Percentiles rank a stretch among this genome's conserved stretches.
phyloP scores from a whole-genome alignment of 2,113 vertebrate genomes.

The Nycticebus coucang region DNA sequence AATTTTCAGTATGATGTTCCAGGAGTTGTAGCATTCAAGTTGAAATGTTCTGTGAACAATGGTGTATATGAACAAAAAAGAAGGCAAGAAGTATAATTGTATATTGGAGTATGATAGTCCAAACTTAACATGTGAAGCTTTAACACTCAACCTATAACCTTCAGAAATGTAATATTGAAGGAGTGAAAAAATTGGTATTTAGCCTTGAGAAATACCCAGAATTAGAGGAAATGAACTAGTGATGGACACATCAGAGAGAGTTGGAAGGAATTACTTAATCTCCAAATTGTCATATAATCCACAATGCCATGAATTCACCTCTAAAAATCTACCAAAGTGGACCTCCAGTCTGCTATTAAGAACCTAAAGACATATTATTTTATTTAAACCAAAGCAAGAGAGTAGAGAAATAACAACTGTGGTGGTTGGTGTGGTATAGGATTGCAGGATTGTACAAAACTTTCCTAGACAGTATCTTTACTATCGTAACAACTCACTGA shows the following conservation, averaged over 20 bases:
- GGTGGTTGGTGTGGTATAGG: neutral
- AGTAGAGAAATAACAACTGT: neutral
- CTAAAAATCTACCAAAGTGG: neutral
- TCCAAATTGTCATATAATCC: neutral
- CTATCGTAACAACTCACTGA: neutral
- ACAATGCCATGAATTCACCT: neutral
- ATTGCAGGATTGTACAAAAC: neutral
- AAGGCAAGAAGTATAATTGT: neutral
- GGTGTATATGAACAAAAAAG: neutral
- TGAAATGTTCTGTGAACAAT: neutral
- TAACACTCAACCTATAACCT: conserved; percentile 16
- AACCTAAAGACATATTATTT: conserved; percentile 25
- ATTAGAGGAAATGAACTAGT: conserved; percentile 3
- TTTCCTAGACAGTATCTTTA: neutral
- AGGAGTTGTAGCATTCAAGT: neutral
- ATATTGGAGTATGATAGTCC: neutral
- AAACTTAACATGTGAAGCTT: neutral
- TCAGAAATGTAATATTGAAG: neutral
- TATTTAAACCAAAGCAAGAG: neutral
- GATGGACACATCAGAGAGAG: neutral
- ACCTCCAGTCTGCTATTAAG: neutral
- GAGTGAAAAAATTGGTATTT: neutral
- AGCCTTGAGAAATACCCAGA: neutral
- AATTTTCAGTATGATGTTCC: conserved; percentile 1
- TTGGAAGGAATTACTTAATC: conserved; percentile 6